Base-by-base conservation (phyloP, 2,888 invertebrate genomes). In the Leptinotarsa tumamoca region DNA sequence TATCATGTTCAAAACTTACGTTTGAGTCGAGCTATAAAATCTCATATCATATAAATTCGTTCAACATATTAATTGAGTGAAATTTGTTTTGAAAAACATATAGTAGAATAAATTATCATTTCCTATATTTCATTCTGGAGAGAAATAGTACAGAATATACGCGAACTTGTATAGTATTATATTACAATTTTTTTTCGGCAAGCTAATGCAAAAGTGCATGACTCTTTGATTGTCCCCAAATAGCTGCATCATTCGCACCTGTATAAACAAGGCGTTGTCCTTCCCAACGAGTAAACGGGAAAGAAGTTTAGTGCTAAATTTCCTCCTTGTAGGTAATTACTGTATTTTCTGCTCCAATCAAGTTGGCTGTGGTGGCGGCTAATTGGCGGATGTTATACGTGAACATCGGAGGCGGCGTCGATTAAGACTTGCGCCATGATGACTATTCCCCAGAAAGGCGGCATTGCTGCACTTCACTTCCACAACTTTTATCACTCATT, bases 361-460 rank as follows among this genome's bases (percentile, higher is more conserved):
- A 83, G 83, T 83, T 78, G 79, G 83, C 80, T 79, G 82, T 81
- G 82, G 84, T 80, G 82, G 80, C 81, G 85, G 87, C 87, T 88
- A 88, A 88, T 88, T 88, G 88, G 88, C 84, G 86, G 87, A 86
- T 85, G 87, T 85, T 86, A 85, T 85, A 87, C 87, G 87, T 87
- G 87, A 86, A 86, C 84, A 84, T 81, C 82, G 87, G 87, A 87
- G 88, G 87, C 88, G 87, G 88, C 85, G 87, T 85, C 86, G 85
- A 85, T 85, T 86, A 86, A 85, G 83, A 83, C 84, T 83, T 87
- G 87, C 87, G 87, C 86, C 82, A 83, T 84, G 82, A 79, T 82
- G 81, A 81, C 84, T 85, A 83, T 84, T 82, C 84, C 82, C 73
- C 76, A 78, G 80, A 72, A 82, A 83, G 82, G 91, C 91, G 77